Evolutionary conservation across 2,797 vertebrate species (phyloP).

Genomic region (Helostoma temminkii): DNA sequence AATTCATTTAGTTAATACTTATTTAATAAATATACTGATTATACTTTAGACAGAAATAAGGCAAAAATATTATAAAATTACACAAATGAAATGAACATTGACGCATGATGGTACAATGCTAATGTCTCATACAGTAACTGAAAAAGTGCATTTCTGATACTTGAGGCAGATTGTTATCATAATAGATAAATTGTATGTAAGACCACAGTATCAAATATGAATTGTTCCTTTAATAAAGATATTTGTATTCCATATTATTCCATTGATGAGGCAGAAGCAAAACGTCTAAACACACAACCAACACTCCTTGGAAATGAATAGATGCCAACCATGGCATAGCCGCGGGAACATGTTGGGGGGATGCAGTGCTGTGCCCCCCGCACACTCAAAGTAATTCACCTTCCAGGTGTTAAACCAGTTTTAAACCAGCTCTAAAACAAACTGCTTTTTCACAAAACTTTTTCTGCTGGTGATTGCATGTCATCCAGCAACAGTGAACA

Average conservation of each 20-base stretch:
- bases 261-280: slow-evolving; percentile 12
- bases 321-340: slow-evolving; percentile 2
- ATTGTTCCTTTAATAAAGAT: not conserved
- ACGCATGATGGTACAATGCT: slow-evolving; percentile 19
- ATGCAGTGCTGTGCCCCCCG: no score
- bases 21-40: slow-evolving; percentile 30
- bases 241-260: slow-evolving; percentile 21
- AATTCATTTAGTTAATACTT: slow-evolving; percentile 49
- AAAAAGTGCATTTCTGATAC: slow-evolving; percentile 65
- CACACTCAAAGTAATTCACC: no score
- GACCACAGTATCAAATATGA: slow-evolving; percentile 12
- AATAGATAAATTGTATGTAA: slow-evolving; percentile 11
- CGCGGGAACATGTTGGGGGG: no score
- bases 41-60: slow-evolving; percentile 39
- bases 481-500: no score
- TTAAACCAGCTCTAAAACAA: no score
- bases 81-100: slow-evolving; percentile 37
- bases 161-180: slow-evolving; percentile 59
- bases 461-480: no score
- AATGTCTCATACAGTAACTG: slow-evolving; percentile 29
- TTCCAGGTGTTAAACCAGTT: no score
- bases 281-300: slow-evolving; percentile 21
- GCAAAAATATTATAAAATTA: slow-evolving; percentile 30
- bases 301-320: slow-evolving; percentile 3
- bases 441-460: no score